These are phyloP conservation scores for Chrysina gloriosa DNA, from an alignment of 2,888 invertebrate genomes.

Conservation along the genomic window DNA sequence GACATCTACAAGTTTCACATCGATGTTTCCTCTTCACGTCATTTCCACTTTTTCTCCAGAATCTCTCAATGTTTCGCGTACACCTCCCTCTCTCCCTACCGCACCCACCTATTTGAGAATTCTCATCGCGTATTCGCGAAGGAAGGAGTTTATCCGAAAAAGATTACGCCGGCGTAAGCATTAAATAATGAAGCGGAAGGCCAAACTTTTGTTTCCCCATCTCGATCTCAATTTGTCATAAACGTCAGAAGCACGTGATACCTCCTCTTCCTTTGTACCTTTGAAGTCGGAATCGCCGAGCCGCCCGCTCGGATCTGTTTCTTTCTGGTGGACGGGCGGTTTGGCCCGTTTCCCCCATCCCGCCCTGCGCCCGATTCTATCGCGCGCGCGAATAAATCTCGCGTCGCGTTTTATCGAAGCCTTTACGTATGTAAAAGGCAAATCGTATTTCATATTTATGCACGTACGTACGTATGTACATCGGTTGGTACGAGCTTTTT, in stretches of 20 bases:
- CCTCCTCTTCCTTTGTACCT: slow-evolving; percentile 14
- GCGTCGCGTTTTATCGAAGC: slow-evolving; percentile 23
- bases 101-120: slow-evolving; percentile 1
- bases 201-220: slow-evolving; percentile 27
- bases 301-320: slow-evolving; percentile 17
- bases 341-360: too few relatives aligned
- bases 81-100: not conserved
- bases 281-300: slow-evolving; percentile 28
- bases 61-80: too few relatives aligned
- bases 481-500: not conserved
- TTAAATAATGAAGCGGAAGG: slow-evolving; percentile 38
- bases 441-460: slow-evolving; percentile 27
- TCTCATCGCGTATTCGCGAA: slow-evolving; percentile 10
- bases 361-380: too few relatives aligned
- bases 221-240: slow-evolving; percentile 40
- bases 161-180: slow-evolving; percentile 33
- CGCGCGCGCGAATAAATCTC: slow-evolving; percentile 39
- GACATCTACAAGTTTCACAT: too few relatives aligned
- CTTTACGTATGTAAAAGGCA: slow-evolving; percentile 17
- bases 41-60: too few relatives aligned
- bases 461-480: not conserved
- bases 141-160: slow-evolving; percentile 22
- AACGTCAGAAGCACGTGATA: slow-evolving; percentile 34
- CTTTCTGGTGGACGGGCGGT: not conserved
- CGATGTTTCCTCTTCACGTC: too few relatives aligned